phyloP scores from a whole-genome alignment of 2,888 invertebrate species.

The Drosophila meridionalis region DNA sequence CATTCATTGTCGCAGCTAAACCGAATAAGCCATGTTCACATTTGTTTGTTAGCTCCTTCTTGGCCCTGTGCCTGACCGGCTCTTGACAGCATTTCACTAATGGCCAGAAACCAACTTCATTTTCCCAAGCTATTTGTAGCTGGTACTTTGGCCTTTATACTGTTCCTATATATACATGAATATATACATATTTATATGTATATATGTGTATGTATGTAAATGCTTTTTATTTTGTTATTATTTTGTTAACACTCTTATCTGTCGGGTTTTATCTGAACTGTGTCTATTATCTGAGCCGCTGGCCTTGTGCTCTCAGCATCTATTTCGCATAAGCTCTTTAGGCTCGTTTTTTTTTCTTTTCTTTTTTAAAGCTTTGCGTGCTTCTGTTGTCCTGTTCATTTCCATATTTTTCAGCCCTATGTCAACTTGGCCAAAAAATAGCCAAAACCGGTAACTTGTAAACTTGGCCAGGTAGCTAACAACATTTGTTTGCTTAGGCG shows the following conservation, averaged over 20 bases:
- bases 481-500: conserved; percentile 19
- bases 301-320: conserved; percentile 48
- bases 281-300: conserved; percentile 37
- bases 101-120: conserved; percentile 34
- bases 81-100: conserved; percentile 69
- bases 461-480: conserved; percentile 36
- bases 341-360: conserved; percentile 22
- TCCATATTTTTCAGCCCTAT: conserved; percentile 5
- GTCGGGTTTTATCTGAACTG: conserved; percentile 50
- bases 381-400: background rate
- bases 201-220: conserved; percentile 54
- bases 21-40: conserved; percentile 49
- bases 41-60: conserved; percentile 18
- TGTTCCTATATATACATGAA: conserved; percentile 34
- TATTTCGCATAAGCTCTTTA: conserved; percentile 61
- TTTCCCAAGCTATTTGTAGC: conserved; percentile 6
- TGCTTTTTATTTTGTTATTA: conserved; percentile 77
- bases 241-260: conserved; percentile 75
- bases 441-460: conserved; percentile 23
- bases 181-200: background rate
- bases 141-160: conserved; percentile 13
- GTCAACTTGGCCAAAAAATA: background rate
- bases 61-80: conserved; percentile 27
- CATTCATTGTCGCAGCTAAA: conserved; percentile 36
- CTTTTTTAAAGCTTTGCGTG: conserved; percentile 62